Base-by-base conservation (phyloP, 2,888 invertebrate genomes). In the Kryphioiulus occultus region DNA sequence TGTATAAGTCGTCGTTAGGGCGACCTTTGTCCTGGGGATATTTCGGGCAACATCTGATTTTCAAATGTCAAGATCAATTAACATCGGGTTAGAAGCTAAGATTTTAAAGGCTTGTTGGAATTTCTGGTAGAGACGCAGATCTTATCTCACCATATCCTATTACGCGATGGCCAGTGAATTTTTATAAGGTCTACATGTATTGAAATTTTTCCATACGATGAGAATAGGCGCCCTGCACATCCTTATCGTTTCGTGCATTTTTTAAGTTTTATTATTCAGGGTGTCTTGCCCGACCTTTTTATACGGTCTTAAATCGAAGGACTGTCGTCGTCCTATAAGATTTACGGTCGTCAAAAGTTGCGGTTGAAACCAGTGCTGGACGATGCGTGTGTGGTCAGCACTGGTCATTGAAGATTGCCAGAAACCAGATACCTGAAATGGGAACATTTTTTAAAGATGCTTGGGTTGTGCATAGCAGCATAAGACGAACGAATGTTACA, bases 1-100 rank as follows among this genome's bases (percentile, higher is more conserved):
- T 68, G 26, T 68, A 68, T 68, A 26, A 68, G 68, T 68, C 68
- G 26, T 68, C 26, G 68, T 26, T 68, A 26, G 10, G 68, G 26
- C 26, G 68, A 68, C 68, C 68, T 68, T 68, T 68, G 68, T 68
- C 26, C 68, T n/a, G 22, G 22, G 68, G 22, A 68, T 68, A 68
- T 68, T 68, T 68, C 22, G 22, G 68, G 68, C 68, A 68, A 22
- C 68, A 68, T 68, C 68, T 68, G 68, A 68, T 68, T 68, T 68
- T 68, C 68, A 68, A 68, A 68, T 68, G 68, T 68, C 68, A 68
- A 68, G 68, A 68, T 68, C 68, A 68, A 68, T 68, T 68, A 68
- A 68, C 68, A 68, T 68, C 68, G 68, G 68, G 68, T 26, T 68
- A 68, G 68, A 26, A 68, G 26, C 10, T 5, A 9, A 3, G 26